Base-by-base conservation (phyloP, 2,797 vertebrate genomes). In the Pseudocheirus occidentalis region DNA sequence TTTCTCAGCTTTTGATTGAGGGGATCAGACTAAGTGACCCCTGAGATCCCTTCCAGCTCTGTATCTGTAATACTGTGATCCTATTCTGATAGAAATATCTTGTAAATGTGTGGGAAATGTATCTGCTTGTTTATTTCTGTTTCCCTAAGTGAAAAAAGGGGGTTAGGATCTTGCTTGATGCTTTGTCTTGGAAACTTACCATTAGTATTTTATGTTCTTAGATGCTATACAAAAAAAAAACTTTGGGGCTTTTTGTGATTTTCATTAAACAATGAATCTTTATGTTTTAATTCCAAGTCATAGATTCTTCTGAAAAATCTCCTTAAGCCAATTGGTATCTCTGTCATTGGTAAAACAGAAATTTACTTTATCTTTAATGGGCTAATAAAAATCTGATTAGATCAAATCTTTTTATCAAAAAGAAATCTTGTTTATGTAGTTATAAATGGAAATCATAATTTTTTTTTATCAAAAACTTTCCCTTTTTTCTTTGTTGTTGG, bases 351-450 rank as follows among this genome's bases (percentile, higher is more conserved):
- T 50, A 87, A 50, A 87, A 50, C 73, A 87, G 24, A 50, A 87
- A 27, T 87, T 81, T 87, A 87, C 13, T 87, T 87, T 87, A 87
- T 87, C 1, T 11, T 58, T 52, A 4, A 54, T 53, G 94, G 55
- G 31, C 57, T 55, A 50, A 34, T 5, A 14, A 57, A 91, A 89
- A 66, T 91, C 40, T 73, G 11, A 18, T 1, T 13, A 5, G 52
- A 54, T 29, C 40, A 87, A 28, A 28, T 91, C 6, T 90, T 92
- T 62, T 58, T 94, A 90, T 58, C 55, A 90, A n/a, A 92, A 92
- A 81, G 81, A 87, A 92, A 55, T 16, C 50, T 40, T 21, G 12
- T 46, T 52, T 94, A 55, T 73, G n/a, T 57, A 91, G 81, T 24
- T 46, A n/a, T 87, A 93, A 53, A 5, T 50, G 59, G 55, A 81